Percentiles rank a stretch among this genome's conserved stretches.
Evolutionary conservation across 1,140 invertebrate genomes (phyloP).

Genomic region (Drosophila aff.): DNA sequence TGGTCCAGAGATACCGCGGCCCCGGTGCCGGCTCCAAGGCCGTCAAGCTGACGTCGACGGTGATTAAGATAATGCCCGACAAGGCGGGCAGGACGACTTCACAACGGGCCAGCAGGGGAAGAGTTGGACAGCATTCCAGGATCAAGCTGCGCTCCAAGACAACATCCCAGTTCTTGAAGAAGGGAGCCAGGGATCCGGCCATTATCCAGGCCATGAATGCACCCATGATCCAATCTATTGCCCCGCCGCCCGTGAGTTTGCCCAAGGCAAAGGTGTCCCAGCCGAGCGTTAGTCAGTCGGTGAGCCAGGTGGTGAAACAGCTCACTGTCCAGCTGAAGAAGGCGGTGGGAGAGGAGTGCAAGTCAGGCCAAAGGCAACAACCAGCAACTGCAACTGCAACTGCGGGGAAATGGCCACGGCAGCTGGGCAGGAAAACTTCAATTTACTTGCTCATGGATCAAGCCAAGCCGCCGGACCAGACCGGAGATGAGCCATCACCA

Average conservation of each 20-base stretch:
- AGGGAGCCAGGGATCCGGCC: background rate
- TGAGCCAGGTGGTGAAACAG: slow-evolving; percentile 3
- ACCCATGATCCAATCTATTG: background rate
- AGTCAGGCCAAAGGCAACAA: no score
- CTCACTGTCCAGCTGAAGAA: slow-evolving; percentile 9
- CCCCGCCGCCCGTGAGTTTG: background rate
- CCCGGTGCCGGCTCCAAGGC: slow-evolving; percentile 8
- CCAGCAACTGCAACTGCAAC: background rate
- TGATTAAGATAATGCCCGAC: slow-evolving; percentile 50
- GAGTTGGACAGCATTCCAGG: background rate
- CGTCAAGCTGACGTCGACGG: slow-evolving; percentile 61
- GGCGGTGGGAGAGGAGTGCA: background rate
- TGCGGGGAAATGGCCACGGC: no score
- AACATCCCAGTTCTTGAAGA: background rate
- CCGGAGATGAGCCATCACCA: background rate
- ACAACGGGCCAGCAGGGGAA: background rate
- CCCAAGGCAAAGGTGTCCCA: background rate
- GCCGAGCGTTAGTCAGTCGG: background rate
- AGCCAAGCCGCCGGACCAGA: background rate
- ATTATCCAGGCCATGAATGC: slow-evolving; percentile 4
- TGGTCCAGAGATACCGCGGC: background rate
- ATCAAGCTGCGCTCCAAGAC: slow-evolving; percentile 1
- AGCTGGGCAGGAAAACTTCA: background rate
- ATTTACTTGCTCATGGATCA: slow-evolving; percentile 22
- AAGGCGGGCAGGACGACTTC: background rate